Evolutionary conservation across 23 tunicate genomes (phyloP).

Genomic region (Styela clava): DNA sequence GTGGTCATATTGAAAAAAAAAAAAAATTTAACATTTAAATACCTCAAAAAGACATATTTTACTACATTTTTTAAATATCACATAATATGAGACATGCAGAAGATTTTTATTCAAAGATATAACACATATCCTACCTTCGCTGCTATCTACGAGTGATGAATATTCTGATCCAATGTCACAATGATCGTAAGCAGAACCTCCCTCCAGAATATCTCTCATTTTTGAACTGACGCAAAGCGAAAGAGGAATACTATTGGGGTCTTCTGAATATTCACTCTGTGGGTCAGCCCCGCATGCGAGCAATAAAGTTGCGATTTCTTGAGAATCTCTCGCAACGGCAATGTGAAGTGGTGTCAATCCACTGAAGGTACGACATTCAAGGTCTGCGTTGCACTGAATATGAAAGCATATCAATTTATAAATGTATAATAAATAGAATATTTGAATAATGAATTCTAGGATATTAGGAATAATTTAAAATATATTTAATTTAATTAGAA

Average conservation of each 20-base stretch:
- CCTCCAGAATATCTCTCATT: constrained; percentile 9
- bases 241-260: constrained; percentile 22
- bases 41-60: too few species aligned
- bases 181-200: background rate
- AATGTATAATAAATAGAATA: too few species aligned
- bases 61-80: too few species aligned
- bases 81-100: too few species aligned
- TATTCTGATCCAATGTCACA: background rate
- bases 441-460: background rate
- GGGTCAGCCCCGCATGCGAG: constrained; percentile 73
- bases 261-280: constrained; percentile 29
- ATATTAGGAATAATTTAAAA: background rate
- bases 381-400: constrained; percentile 66
- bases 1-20: too few species aligned
- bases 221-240: constrained; percentile 41
- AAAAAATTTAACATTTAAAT: too few species aligned
- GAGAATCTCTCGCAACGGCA: constrained; percentile 42
- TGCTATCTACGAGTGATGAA: background rate
- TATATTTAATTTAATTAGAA: background rate
- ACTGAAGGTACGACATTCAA: constrained; percentile 53
- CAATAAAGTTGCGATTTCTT: constrained; percentile 58
- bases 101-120: too few species aligned
- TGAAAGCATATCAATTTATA: background rate
- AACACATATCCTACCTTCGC: background rate
- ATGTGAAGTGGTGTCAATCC: constrained; percentile 78